Percentiles rank a stretch among this genome's conserved stretches.
These are phyloP conservation scores for Leptopilina syphax DNA, from an alignment of 2,888 invertebrate genomes.

Conservation along the genomic window DNA sequence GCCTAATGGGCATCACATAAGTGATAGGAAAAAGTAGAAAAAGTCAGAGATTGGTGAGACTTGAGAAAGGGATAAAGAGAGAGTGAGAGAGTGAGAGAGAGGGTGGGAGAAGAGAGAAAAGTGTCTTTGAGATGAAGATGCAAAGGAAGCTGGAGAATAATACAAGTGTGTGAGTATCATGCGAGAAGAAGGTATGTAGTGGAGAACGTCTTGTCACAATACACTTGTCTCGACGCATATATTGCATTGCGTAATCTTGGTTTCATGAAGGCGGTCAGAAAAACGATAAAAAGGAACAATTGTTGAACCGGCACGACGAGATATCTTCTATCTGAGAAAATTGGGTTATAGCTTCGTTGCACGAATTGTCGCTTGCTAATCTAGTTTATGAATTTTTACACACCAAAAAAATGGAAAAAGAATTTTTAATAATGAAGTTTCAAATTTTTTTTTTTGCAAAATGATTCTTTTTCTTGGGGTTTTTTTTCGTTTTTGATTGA, in stretches of 20 bases:
- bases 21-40: constrained; percentile 11
- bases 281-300: constrained; percentile 67
- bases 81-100: constrained; percentile 26
- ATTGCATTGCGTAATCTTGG: constrained; percentile 58
- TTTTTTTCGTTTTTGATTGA: background rate
- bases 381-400: background rate
- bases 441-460: too few species aligned
- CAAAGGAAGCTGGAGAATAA: constrained; percentile 44
- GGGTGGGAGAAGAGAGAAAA: constrained; percentile 40
- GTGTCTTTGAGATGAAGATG: constrained; percentile 51
- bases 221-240: constrained; percentile 47
- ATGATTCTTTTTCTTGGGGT: too few species aligned
- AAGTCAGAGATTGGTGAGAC: constrained; percentile 34
- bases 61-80: background rate
- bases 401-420: too few species aligned
- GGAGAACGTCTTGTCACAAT: constrained; percentile 41
- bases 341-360: constrained; percentile 63
- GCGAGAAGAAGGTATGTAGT: constrained; percentile 41
- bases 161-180: background rate
- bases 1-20: constrained; percentile 1
- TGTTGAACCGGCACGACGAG: constrained; percentile 68
- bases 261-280: constrained; percentile 62
- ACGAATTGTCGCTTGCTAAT: constrained; percentile 53
- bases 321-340: constrained; percentile 68
- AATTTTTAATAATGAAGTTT: too few species aligned